These are phyloP conservation scores for Agrilus cyanescens DNA, from an alignment of 2,888 invertebrate genomes.

Conservation along the genomic window DNA sequence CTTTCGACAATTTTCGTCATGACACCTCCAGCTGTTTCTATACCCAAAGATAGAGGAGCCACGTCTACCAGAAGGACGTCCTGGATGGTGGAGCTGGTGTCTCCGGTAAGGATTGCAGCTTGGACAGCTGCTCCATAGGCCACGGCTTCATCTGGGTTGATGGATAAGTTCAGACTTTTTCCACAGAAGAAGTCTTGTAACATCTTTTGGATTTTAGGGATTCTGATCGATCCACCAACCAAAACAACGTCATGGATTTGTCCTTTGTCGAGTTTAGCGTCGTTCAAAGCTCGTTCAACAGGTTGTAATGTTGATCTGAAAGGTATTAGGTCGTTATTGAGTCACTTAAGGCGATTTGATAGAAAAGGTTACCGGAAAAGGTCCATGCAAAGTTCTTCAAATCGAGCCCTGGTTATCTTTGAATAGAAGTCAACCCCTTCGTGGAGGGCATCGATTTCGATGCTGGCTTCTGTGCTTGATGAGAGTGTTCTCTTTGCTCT, in stretches of 20 bases:
- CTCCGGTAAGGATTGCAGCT: slow-evolving; percentile 73
- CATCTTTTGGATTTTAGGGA: slow-evolving; percentile 83
- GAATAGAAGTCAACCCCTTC: slow-evolving; percentile 89
- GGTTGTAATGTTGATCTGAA: slow-evolving; percentile 58
- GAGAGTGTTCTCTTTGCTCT: slow-evolving; percentile 66
- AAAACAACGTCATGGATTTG: slow-evolving; percentile 71
- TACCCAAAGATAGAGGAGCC: slow-evolving; percentile 63
- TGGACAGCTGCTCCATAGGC: slow-evolving; percentile 92
- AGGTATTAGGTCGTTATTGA: too few species aligned
- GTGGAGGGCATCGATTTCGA: slow-evolving; percentile 82
- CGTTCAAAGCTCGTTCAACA: slow-evolving; percentile 71
- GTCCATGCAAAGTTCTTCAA: slow-evolving; percentile 84
- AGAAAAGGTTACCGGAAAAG: slow-evolving; percentile 42
- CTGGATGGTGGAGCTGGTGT: slow-evolving; percentile 56
- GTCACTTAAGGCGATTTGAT: too few species aligned
- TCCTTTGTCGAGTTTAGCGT: slow-evolving; percentile 76
- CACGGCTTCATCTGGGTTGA: slow-evolving; percentile 87
- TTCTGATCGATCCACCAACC: slow-evolving; percentile 84
- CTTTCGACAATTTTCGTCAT: slow-evolving; percentile 80
- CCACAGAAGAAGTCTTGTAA: slow-evolving; percentile 71
- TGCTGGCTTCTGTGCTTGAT: slow-evolving; percentile 62
- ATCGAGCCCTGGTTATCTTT: slow-evolving; percentile 68
- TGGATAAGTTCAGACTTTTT: slow-evolving; percentile 77
- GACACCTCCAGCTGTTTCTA: slow-evolving; percentile 74
- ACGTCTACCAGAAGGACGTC: slow-evolving; percentile 77